Evolutionary conservation across 2,888 invertebrate species (phyloP).

Genomic region (Machimus rusticus): DNA sequence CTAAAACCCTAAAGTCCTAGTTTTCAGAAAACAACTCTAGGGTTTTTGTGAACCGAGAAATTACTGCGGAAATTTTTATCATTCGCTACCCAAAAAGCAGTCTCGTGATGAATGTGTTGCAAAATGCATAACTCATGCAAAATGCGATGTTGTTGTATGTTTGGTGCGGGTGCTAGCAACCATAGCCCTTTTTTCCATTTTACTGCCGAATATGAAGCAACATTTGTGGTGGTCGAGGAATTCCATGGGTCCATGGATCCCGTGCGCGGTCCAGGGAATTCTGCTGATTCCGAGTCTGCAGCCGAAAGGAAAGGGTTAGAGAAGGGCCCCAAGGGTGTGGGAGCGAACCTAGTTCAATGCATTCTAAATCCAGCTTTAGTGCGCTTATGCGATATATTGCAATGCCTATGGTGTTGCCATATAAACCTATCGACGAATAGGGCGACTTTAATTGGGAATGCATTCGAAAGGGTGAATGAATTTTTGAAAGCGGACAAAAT

Average conservation of each 20-base stretch:
- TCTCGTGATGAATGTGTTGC: background rate
- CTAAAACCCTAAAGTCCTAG: background rate
- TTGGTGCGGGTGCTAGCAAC: background rate
- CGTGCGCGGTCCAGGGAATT: background rate
- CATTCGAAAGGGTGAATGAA: background rate
- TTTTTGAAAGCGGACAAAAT: background rate
- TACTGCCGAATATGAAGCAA: slow-evolving; percentile 12
- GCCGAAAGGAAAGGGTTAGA: background rate
- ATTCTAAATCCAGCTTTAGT: slow-evolving; percentile 9
- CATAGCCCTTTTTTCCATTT: background rate
- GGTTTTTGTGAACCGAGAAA: slow-evolving; percentile 21
- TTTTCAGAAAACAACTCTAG: background rate
- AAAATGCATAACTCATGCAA: slow-evolving; percentile 33
- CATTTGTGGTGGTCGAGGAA: slow-evolving; percentile 29
- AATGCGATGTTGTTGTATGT: background rate
- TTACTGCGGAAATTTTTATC: slow-evolving; percentile 24
- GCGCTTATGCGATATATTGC: background rate
- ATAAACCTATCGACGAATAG: background rate
- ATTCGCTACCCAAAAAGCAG: slow-evolving; percentile 12
- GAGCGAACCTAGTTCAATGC: slow-evolving; percentile 17
- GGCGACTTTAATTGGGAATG: background rate
- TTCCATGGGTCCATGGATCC: slow-evolving; percentile 1
- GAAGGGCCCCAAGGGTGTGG: background rate
- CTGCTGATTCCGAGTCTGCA: background rate
- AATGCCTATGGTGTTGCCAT: background rate